Evolutionary conservation across 2,113 vertebrate species (phyloP), one percentile per base, ranked within the genome.

Genomic region (Coptodon rendalli): DNA sequence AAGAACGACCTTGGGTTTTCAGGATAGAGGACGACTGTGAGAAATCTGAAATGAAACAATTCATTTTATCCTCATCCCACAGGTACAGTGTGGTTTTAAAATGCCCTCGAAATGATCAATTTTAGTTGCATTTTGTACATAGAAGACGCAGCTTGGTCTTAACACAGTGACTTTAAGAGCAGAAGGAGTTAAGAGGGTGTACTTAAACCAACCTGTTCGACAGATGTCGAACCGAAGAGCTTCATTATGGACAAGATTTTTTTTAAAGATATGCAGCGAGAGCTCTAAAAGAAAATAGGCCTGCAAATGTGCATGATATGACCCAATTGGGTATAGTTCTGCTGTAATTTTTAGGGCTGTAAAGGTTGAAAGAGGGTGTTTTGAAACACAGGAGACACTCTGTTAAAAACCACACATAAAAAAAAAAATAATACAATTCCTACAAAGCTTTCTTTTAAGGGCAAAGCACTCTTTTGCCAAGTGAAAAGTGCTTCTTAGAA

Each of bases 401-500:
- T 40, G 56, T 27, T 79, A 27, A 84, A 82, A 82, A 84, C 54
- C 11, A 56, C 61, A 14, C 17, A 73, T 66, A 48, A 66, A 90
- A 83, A 84, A 76, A 86, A 87, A 45, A 80, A 92, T 86, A 79
- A 68, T 68, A 68, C 63, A 79, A 57, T 71, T 86, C 66, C 40
- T 16, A 73, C 40, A 86, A 83, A 66, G 54, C 12, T 19, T 22
- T 84, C 59, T 84, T 83, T 89, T 83, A 91, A 90, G 76, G 73
- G 34, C 53, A 92, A 90, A 95, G 82, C 81, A 48, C 87, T 88
- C 43, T 81, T 63, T 71, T 88, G 85, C 14, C 45, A 56, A 88
- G 40, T 53, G 71, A 57, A 85, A 93, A 92, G 73, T 79, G 89
- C 76, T 93, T 90, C 88, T 92, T 79, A 76, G 86, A 91, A 93